These are phyloP conservation scores for Idaea straminata DNA, from an alignment of 2,888 invertebrate species.

Conservation along the genomic window DNA sequence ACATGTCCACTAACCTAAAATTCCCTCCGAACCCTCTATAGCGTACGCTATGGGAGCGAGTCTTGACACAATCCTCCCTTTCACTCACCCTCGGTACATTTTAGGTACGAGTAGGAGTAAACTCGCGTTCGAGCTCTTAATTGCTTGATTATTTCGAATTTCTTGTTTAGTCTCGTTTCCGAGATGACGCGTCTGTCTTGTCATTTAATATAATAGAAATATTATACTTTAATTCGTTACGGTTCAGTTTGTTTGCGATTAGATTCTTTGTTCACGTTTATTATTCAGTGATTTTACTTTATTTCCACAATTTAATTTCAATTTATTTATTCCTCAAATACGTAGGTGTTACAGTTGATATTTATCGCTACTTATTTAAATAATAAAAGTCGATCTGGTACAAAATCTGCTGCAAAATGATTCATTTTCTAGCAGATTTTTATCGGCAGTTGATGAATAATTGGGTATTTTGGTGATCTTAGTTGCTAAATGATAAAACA, in stretches of 20 bases:
- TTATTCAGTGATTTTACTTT: conserved; percentile 19
- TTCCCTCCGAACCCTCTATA: conserved; percentile 71
- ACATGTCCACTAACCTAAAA: conserved; percentile 81
- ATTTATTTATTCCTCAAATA: conserved; percentile 5
- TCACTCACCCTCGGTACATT: conserved; percentile 67
- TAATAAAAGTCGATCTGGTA: conserved; percentile 23
- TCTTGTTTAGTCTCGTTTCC: conserved; percentile 53
- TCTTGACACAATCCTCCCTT: conserved; percentile 75
- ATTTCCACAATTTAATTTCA: conserved; percentile 12
- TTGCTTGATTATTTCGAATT: conserved; percentile 75
- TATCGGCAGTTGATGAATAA: too few species aligned
- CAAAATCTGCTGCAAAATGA: too few species aligned
- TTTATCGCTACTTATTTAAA: conserved; percentile 7
- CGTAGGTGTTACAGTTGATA: background rate
- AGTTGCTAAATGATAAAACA: too few species aligned
- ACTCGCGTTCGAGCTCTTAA: conserved; percentile 64
- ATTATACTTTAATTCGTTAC: conserved; percentile 28
- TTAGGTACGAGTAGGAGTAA: conserved; percentile 73
- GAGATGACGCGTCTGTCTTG: conserved; percentile 35
- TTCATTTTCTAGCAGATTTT: too few species aligned
- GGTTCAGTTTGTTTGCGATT: conserved; percentile 9
- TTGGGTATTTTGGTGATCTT: too few species aligned
- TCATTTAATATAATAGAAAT: conserved; percentile 14
- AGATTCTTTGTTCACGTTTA: conserved; percentile 11
- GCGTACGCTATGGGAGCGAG: conserved; percentile 72